Conservation (phyloP, 2,113 vertebrate genomes). For the Otocyon megalotis region DNA sequence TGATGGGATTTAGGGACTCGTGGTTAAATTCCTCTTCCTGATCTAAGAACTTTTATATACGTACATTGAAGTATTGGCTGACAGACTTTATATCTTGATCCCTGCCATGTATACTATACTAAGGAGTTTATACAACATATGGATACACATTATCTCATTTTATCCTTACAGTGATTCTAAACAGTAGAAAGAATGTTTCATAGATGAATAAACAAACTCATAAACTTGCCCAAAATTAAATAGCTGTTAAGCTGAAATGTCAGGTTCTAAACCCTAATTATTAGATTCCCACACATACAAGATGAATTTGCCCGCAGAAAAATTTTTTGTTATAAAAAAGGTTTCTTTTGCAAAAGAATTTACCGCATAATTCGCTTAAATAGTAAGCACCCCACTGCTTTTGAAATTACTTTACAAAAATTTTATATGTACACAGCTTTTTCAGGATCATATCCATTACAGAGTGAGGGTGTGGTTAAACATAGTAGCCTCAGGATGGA, state of each 20-base stretch:
- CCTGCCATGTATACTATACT: not conserved
- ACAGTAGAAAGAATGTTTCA: not conserved
- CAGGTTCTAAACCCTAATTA: not conserved
- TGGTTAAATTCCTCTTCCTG: not conserved
- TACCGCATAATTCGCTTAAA: not conserved
- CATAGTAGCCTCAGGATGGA: not conserved
- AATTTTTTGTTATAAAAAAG: slow-evolving; percentile 24
- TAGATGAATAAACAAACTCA: not conserved
- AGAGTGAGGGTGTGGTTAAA: not conserved
- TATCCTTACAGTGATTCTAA: not conserved
- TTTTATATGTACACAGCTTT: not conserved
- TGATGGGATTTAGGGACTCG: slow-evolving; percentile 8
- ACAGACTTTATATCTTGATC: slow-evolving; percentile 24
- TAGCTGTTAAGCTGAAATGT: not conserved
- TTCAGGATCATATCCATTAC: not conserved
- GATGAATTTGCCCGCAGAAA: slow-evolving; percentile 37
- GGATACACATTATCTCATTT: not conserved
- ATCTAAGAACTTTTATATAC: slow-evolving; percentile 4
- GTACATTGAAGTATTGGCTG: not conserved
- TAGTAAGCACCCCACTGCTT: not conserved
- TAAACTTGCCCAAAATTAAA: not conserved
- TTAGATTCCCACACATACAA: not conserved
- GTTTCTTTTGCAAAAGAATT: slow-evolving; percentile 38
- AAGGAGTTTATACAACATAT: not conserved
- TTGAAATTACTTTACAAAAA: slow-evolving; percentile 43